A percentile compares a stretch with the other conserved stretches of the same genome.
Conservation (phyloP, 2,888 invertebrate genomes). For the Euplexia lucipara region DNA sequence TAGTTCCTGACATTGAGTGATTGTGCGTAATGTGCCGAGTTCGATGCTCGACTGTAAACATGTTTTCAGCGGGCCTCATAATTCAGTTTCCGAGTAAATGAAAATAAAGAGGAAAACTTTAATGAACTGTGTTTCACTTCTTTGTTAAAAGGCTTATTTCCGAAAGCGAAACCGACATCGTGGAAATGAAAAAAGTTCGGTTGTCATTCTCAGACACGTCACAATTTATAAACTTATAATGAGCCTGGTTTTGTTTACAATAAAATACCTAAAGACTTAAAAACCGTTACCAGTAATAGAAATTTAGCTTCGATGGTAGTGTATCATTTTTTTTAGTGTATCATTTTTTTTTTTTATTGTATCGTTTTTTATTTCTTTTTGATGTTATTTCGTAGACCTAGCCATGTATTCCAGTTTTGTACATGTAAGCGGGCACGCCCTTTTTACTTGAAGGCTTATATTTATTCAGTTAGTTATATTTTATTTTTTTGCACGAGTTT, state of each 20-base stretch:
- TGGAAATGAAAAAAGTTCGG: neutral
- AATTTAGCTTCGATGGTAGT: no score
- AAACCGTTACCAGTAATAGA: no score
- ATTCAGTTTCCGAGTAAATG: slow-evolving; percentile 20
- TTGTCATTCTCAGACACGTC: neutral
- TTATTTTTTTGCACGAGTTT: no score
- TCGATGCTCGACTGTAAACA: slow-evolving; percentile 54
- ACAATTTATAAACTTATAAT: neutral
- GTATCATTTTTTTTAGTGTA: no score
- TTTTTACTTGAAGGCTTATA: no score
- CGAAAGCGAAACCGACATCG: neutral
- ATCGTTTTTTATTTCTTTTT: no score
- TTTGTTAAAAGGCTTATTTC: neutral
- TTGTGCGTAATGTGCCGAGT: slow-evolving; percentile 51
- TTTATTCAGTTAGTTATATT: no score
- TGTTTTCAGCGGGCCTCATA: slow-evolving; percentile 36
- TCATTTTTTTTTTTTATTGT: no score
- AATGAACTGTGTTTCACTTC: neutral
- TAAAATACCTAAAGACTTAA: no score
- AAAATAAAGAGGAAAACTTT: slow-evolving; percentile 32
- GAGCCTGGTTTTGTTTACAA: neutral
- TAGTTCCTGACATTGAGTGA: slow-evolving; percentile 53
- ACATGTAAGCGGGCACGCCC: no score
- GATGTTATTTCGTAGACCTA: no score
- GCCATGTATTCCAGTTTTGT: no score